Evolutionary conservation across 2,797 vertebrate genomes (phyloP).

Genomic region (Nothura maculosa): DNA sequence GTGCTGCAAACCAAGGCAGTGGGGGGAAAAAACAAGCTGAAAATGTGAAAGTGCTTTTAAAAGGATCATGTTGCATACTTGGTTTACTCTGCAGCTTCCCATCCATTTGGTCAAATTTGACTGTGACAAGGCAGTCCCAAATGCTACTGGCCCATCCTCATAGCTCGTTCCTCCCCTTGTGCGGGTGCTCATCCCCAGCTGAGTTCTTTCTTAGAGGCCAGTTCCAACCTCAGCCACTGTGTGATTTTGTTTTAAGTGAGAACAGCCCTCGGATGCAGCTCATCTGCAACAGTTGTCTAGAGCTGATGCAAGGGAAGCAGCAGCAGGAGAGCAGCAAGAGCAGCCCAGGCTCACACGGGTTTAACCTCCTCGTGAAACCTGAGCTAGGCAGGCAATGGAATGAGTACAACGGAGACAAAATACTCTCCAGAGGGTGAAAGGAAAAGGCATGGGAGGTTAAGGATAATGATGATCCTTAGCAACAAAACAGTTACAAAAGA

Average conservation of each 20-base stretch:
- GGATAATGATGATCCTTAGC: neutral
- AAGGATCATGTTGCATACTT: neutral
- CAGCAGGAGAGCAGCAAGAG: neutral
- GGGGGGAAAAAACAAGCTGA: neutral
- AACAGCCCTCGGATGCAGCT: neutral
- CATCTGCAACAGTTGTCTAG: neutral
- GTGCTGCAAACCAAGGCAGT: conserved; percentile 55
- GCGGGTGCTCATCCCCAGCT: accelerated
- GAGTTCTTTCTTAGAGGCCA: neutral
- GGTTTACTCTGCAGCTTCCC: neutral
- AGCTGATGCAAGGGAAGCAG: neutral
- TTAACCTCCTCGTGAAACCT: neutral
- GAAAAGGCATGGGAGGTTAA: neutral
- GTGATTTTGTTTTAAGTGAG: neutral
- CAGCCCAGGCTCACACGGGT: neutral
- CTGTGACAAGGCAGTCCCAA: neutral
- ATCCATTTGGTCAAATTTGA: neutral
- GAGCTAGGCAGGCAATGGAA: neutral
- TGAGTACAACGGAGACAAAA: neutral
- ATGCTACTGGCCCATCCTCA: neutral
- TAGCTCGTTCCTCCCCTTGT: neutral
- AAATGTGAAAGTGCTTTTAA: neutral
- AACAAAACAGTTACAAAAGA: neutral
- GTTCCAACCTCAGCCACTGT: too few relatives aligned
- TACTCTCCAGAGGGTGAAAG: neutral